Conservation (phyloP, 2,113 vertebrate genomes). For the Salvelinus sp. region DNA sequence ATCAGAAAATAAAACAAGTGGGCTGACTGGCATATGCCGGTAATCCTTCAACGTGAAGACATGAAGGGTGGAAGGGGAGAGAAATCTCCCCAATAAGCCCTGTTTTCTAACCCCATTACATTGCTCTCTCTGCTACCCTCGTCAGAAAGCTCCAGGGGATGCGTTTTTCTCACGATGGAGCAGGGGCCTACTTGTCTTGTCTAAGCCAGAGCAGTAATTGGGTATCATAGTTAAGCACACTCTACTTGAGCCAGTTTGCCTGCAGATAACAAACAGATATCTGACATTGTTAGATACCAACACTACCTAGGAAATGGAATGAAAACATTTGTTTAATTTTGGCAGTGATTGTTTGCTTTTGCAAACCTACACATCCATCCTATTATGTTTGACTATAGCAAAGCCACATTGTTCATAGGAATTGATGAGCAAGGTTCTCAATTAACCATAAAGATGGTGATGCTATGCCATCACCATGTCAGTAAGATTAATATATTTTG, state of each 20-base stretch:
- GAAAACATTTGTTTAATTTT: too few relatives aligned
- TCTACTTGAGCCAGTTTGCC: neutral
- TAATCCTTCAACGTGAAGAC: conserved; percentile 2
- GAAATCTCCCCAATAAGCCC: neutral
- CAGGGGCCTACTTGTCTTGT: neutral
- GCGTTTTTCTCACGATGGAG: neutral
- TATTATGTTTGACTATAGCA: too few relatives aligned
- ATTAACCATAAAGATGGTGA: too few relatives aligned
- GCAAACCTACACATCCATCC: too few relatives aligned
- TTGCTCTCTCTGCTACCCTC: neutral
- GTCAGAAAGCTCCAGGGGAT: neutral
- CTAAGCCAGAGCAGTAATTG: neutral
- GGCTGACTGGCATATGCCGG: conserved; percentile 19
- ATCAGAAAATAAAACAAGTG: conserved; percentile 30
- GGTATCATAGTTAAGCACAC: neutral
- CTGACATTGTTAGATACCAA: neutral
- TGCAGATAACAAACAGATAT: neutral
- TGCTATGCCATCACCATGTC: too few relatives aligned
- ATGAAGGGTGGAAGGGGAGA: conserved; percentile 5
- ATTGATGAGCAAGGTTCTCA: too few relatives aligned
- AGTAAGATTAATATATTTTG: too few relatives aligned
- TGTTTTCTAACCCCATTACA: neutral
- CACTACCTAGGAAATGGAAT: too few relatives aligned
- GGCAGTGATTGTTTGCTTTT: too few relatives aligned
- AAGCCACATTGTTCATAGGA: too few relatives aligned